A percentile compares a stretch with the other conserved stretches of the same genome.
phyloP scores from a whole-genome alignment of 2,113 vertebrate genomes.

The Rhineura floridana region DNA sequence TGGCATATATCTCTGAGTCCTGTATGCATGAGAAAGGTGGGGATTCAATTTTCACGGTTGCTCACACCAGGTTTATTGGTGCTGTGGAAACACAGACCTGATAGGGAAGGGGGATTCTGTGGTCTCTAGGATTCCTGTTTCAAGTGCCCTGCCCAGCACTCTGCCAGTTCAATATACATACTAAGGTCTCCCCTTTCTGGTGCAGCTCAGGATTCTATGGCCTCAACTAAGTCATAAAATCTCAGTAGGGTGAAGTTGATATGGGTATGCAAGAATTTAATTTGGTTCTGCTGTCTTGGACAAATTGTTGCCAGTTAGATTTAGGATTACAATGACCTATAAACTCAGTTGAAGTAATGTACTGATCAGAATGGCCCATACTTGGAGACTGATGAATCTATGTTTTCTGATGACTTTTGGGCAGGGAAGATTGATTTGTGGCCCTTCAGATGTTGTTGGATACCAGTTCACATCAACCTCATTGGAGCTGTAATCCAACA shows the following conservation, averaged over 20 bases:
- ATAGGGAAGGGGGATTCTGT: too few species aligned
- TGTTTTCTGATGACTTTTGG: background rate
- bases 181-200: constrained; percentile 35
- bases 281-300: background rate
- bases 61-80: too few species aligned
- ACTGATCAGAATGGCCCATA: background rate
- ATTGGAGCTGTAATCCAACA: too few species aligned
- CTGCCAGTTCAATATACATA: constrained; percentile 35
- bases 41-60: too few species aligned
- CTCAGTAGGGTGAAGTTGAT: background rate
- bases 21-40: too few species aligned
- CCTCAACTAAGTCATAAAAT: background rate
- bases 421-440: too few species aligned
- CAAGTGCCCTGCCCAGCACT: constrained; percentile 35
- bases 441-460: too few species aligned
- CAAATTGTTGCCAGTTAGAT: background rate
- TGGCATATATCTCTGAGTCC: too few species aligned
- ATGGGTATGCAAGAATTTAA: background rate
- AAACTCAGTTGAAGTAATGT: background rate
- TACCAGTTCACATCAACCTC: too few species aligned
- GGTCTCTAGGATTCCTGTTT: too few species aligned
- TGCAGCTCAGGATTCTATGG: background rate
- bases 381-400: background rate
- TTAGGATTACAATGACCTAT: background rate
- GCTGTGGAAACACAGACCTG: too few species aligned